These are phyloP conservation scores for Fratercula arctica DNA, from an alignment of 2,797 vertebrate species.

Conservation along the genomic window DNA sequence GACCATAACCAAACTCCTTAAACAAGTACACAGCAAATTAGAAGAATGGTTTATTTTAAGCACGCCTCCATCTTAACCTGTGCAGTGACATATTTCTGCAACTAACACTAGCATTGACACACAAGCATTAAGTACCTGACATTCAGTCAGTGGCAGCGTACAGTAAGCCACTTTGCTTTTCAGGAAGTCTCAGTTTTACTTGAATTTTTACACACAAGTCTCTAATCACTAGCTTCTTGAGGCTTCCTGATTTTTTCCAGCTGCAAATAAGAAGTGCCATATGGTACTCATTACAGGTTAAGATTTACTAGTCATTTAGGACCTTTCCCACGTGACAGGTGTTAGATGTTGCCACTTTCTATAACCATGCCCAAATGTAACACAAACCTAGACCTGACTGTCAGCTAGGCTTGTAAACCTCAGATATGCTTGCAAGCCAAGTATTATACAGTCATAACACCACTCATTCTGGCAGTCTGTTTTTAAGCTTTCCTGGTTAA, in stretches of 20 bases:
- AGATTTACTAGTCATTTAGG: constrained; percentile 60
- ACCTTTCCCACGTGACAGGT: constrained; percentile 38
- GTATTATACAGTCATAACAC: not conserved
- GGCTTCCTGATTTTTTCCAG: constrained; percentile 71
- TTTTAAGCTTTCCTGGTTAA: not conserved
- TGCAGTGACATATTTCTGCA: not conserved
- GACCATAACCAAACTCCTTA: not conserved
- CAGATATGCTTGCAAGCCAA: not conserved
- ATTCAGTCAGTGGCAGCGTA: not conserved
- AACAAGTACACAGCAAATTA: not conserved
- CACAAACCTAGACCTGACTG: not conserved
- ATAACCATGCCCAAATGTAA: constrained; percentile 40
- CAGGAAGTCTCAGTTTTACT: constrained; percentile 64
- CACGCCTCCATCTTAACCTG: not conserved
- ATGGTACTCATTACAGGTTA: constrained; percentile 64
- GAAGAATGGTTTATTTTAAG: not conserved
- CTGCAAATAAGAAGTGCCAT: constrained; percentile 64
- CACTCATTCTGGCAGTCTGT: not conserved
- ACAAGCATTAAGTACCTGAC: not conserved
- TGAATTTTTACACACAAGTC: constrained; percentile 54
- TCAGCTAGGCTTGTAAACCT: not conserved
- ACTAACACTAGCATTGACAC: not conserved
- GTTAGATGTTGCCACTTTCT: constrained; percentile 55
- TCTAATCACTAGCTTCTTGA: constrained; percentile 59
- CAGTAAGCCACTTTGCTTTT: not conserved